Base-by-base conservation (phyloP, 2,113 vertebrate genomes). In the Oncorhynchus masou region DNA sequence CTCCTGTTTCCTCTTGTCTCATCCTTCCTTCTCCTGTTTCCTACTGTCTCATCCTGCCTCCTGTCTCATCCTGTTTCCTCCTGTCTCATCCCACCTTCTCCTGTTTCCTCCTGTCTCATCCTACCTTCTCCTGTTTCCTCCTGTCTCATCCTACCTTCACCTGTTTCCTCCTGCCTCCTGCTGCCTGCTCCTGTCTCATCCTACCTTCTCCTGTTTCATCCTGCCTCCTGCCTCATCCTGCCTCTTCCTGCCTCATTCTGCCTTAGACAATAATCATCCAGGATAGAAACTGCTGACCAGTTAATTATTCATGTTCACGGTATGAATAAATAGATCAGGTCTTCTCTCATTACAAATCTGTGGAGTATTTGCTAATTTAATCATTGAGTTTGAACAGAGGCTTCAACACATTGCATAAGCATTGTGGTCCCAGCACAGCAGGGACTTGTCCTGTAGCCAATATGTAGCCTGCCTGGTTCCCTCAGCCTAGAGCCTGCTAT, bases 241-340 rank as follows among this genome's bases (percentile, higher is more conserved):
- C 8, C 9, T 45, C 9, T 0, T 45, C 9, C 39, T 45, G 39
- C 8, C 39, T 45, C 9, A 11, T 45, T 11, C 79, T 88, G 85
- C 84, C 86, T 85, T 83, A 85, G 76, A 85, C 76, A 88, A 87
- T 88, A 80, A 88, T 83, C 71, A 87, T 79, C 74, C 75, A 74
- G 70, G 76, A 90, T 80, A 85, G 88, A 89, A 91, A 91, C 72
- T 90, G 88, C 88, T 91, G 91, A 93, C 86, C 79, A 45, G 72
- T 94, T 88, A 93, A 93, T 92, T 91, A 92, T 93, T 92, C 81
- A 93, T 85, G 78, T 81, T 71, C 85, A 86, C 59, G 5, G 81
- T 79, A 90, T 92, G 88, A 94, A 92, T 94, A 91, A 92, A 90
- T 92, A 93, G 86, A 88, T 84, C 77, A 87, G 91, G 88, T 89